A percentile compares a stretch with the other conserved stretches of the same genome.
phyloP scores from a whole-genome alignment of 2,888 invertebrate genomes.

The Ornithoptera priamus region DNA sequence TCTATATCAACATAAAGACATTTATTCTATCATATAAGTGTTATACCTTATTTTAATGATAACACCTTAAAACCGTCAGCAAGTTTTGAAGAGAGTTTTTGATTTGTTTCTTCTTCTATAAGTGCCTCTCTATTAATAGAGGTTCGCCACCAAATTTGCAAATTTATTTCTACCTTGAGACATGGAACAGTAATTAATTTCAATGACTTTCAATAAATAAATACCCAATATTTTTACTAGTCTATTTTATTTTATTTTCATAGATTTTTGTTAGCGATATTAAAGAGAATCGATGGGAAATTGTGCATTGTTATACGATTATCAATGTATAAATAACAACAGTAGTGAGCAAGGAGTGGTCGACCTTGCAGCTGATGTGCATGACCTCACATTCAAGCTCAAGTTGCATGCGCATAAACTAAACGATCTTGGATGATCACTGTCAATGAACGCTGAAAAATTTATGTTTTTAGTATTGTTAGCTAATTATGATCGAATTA shows the following conservation, averaged over 20 bases:
- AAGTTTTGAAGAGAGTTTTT: too few species aligned
- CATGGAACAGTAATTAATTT: not conserved
- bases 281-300: not conserved
- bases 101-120: too few species aligned
- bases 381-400: conserved; percentile 48
- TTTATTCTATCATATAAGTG: too few species aligned
- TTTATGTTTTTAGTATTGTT: not conserved
- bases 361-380: conserved; percentile 46
- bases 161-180: too few species aligned
- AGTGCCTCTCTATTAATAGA: too few species aligned
- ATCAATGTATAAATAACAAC: not conserved
- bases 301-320: not conserved
- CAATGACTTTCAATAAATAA: not conserved
- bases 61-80: too few species aligned
- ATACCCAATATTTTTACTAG: too few species aligned
- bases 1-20: not conserved
- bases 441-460: conserved; percentile 12
- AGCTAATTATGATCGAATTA: not conserved
- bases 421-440: conserved; percentile 33
- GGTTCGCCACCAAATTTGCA: too few species aligned
- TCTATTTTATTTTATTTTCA: too few species aligned
- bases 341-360: conserved; percentile 33
- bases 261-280: too few species aligned
- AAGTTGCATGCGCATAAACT: conserved; percentile 34
- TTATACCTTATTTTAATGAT: too few species aligned